Evolutionary conservation across 2,113 vertebrate genomes (phyloP).

Genomic region (Serinus canaria): DNA sequence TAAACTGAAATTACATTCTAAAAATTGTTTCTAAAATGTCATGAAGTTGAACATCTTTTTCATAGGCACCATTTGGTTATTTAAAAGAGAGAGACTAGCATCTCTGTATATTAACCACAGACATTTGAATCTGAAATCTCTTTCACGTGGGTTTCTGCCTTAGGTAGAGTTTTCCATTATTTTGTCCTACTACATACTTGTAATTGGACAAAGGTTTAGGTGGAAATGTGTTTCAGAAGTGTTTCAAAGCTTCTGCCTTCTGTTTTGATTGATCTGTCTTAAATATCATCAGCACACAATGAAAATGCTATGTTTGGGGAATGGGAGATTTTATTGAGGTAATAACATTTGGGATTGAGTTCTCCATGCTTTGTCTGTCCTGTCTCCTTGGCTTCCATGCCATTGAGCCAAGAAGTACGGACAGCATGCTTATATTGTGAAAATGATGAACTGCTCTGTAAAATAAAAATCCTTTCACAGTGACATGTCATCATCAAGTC

Average conservation of each 20-base stretch:
- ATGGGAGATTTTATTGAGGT: neutral
- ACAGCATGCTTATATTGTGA: neutral
- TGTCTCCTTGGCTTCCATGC: neutral
- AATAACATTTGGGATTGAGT: neutral
- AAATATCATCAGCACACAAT: neutral
- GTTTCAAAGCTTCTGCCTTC: neutral
- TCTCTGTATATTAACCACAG: neutral
- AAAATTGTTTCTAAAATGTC: neutral
- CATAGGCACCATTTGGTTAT: neutral
- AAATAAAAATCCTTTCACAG: neutral
- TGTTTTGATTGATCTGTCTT: neutral
- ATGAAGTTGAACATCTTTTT: neutral
- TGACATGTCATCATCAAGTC: neutral
- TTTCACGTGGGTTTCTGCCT: neutral
- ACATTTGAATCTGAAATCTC: neutral
- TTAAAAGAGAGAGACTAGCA: neutral
- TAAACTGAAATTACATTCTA: neutral
- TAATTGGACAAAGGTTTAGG: neutral
- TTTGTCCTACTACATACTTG: neutral
- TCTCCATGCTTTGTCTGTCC: neutral
- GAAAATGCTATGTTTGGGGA: neutral
- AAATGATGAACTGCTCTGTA: neutral
- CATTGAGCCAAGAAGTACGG: neutral
- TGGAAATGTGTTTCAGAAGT: neutral
- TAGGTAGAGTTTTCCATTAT: neutral